phyloP scores from a whole-genome alignment of 2,113 vertebrate genomes.

The Melanerpes formicivorus region DNA sequence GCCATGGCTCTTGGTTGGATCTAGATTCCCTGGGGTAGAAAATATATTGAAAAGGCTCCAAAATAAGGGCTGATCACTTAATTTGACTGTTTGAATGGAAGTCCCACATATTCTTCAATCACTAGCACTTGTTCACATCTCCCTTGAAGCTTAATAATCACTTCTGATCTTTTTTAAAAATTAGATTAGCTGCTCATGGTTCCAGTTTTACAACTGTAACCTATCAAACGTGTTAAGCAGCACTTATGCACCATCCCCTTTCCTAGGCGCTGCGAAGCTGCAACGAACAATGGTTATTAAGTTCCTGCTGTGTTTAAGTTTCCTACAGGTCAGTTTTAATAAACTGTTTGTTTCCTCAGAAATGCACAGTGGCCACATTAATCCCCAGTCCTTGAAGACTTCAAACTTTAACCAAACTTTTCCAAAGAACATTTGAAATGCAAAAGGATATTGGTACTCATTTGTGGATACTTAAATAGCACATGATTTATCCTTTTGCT shows the following conservation, averaged over 20 bases:
- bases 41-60: slow-evolving; percentile 83
- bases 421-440: slow-evolving; percentile 42
- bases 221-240: slow-evolving; percentile 61
- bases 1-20: slow-evolving; percentile 73
- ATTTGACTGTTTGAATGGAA: slow-evolving; percentile 82
- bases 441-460: slow-evolving; percentile 24
- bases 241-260: slow-evolving; percentile 44
- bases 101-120: slow-evolving; percentile 75
- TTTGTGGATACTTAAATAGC: slow-evolving; percentile 39
- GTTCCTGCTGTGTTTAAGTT: slow-evolving; percentile 49
- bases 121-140: slow-evolving; percentile 79
- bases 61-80: slow-evolving; percentile 85
- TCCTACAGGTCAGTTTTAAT: slow-evolving; percentile 47
- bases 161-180: slow-evolving; percentile 62
- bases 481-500: slow-evolving; percentile 52
- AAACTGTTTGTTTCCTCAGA: slow-evolving; percentile 58
- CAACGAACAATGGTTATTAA: slow-evolving; percentile 51
- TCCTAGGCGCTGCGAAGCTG: slow-evolving; percentile 39
- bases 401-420: slow-evolving; percentile 38
- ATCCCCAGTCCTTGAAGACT: slow-evolving; percentile 39
- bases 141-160: slow-evolving; percentile 80
- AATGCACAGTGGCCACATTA: neutral
- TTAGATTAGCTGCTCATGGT: slow-evolving; percentile 67
- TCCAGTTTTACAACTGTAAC: slow-evolving; percentile 63
- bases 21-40: slow-evolving; percentile 81